These are phyloP conservation scores for Agrotis ipsilon DNA, from an alignment of 2,888 invertebrate species.

Conservation along the genomic window DNA sequence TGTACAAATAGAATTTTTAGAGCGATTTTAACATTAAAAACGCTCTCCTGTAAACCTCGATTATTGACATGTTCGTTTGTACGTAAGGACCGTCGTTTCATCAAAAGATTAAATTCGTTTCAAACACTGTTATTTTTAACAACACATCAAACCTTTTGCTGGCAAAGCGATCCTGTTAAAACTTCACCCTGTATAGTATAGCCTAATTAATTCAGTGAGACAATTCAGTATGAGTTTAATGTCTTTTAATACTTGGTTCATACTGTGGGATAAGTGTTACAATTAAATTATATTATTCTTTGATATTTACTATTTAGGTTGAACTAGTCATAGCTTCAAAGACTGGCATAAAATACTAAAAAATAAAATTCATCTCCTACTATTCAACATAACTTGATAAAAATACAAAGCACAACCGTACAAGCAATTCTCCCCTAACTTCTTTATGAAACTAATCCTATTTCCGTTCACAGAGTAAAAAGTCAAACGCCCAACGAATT, in stretches of 20 bases:
- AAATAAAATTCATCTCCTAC: background rate
- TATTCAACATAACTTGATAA: constrained; percentile 3
- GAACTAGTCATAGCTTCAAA: background rate
- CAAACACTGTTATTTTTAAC: too few species aligned
- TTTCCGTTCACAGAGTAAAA: constrained; percentile 27
- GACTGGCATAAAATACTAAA: background rate
- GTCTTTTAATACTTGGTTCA: constrained; percentile 29
- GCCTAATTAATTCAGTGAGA: constrained; percentile 72
- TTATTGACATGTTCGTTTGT: too few species aligned
- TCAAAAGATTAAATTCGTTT: too few species aligned
- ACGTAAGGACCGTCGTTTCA: too few species aligned
- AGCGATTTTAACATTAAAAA: too few species aligned
- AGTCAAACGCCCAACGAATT: constrained; percentile 12
- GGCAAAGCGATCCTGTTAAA: background rate
- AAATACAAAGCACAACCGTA: background rate
- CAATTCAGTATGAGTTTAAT: constrained; percentile 67
- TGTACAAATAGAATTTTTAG: too few species aligned
- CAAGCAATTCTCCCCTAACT: constrained; percentile 15
- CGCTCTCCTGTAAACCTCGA: too few species aligned
- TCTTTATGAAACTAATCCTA: constrained; percentile 38
- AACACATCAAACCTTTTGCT: background rate
- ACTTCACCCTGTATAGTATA: constrained; percentile 52
- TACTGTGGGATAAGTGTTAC: background rate
- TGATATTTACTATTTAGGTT: background rate
- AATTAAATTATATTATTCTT: background rate